Base-by-base conservation (phyloP, 2,888 invertebrate species). In the Pogonocherus hispidulus region DNA sequence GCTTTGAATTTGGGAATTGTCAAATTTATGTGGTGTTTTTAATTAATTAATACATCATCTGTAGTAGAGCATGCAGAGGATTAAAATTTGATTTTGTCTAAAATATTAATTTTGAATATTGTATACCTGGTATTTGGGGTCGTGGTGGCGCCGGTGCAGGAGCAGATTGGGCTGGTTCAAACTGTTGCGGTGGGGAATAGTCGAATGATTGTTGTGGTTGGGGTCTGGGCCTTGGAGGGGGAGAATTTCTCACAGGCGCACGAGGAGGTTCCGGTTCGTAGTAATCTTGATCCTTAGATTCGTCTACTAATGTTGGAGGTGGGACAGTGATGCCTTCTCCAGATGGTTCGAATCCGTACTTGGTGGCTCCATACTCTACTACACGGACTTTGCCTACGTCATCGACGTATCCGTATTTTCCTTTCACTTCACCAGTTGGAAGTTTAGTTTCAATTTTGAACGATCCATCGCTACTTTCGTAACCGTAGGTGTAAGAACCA, bases 371-470 rank as follows among this genome's bases (percentile, higher is more conserved):
- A 82, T 96, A 96, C 82, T 96, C 95, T 19, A 95, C 91, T 1
- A 94, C 93, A 41, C 95, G 91, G 1, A 92, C 90, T 88, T 94
- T 90, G 80, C 96, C 91, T 63, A 90, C 87, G 80, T 94, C 94
- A 81, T 95, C 96, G 65, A 93, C 92, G 87, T 95, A 96, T 1
- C 96, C 96, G 82, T 96, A 96, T 84, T 96, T 96, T 76, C 96
- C 96, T 86, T 93, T 94, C 8, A 95, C 95, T 78, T 95, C 95
- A 0, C 95, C 95, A 4, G 89, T 89, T 0, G 92, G 89, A 18
- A 91, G 86, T 84, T 95, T 95, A 8, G 95, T 95, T 86, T 95
- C 96, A 80, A 95, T 95, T 87, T 95, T 95, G 88, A 95, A 95
- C 3, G 93, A 92, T 41, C 95, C 96, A 82, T 96, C 96, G 27